These are phyloP conservation scores for Drosophila mojavensis DNA, from an alignment of 1,140 invertebrate species.

Conservation along the genomic window DNA sequence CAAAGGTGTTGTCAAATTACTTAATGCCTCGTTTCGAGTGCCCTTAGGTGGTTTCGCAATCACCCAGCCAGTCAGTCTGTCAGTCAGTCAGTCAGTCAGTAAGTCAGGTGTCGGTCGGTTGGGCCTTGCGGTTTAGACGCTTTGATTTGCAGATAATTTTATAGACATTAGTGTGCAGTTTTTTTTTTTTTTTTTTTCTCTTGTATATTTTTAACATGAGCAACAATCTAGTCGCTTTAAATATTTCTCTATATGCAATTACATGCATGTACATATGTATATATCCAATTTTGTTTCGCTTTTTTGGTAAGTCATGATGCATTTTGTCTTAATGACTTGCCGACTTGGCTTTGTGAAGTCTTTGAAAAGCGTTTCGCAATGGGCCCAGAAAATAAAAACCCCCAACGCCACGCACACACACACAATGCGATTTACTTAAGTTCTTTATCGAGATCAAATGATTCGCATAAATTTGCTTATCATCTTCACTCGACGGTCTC, in stretches of 20 bases:
- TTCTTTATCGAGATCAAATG: constrained; percentile 33
- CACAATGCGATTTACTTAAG: constrained; percentile 12
- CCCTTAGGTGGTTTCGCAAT: constrained; percentile 73
- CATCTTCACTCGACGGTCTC: constrained; percentile 32
- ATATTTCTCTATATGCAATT: constrained; percentile 60
- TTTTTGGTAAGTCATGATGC: constrained; percentile 74
- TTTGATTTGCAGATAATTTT: constrained; percentile 79
- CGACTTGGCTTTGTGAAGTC: constrained; percentile 45
- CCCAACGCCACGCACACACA: not conserved
- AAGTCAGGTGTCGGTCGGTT: constrained; percentile 6
- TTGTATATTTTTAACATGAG: not conserved
- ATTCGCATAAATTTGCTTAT: constrained; percentile 47
- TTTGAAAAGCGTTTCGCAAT: constrained; percentile 53
- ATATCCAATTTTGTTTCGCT: constrained; percentile 5
- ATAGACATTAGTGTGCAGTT: constrained; percentile 76
- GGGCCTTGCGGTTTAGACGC: constrained; percentile 57
- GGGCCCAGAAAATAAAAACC: constrained; percentile 26
- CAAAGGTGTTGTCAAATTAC: constrained; percentile 39
- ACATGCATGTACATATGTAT: constrained; percentile 22
- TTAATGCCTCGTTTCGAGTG: constrained; percentile 58
- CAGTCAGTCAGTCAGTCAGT: constrained; percentile 34
- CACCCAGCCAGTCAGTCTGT: constrained; percentile 43
- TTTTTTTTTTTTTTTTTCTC: constrained; percentile 15
- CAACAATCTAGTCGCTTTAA: constrained; percentile 50
- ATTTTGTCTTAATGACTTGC: constrained; percentile 75